These are phyloP conservation scores for Nephila pilipes DNA, from an alignment of 1,140 invertebrate species.

Conservation along the genomic window DNA sequence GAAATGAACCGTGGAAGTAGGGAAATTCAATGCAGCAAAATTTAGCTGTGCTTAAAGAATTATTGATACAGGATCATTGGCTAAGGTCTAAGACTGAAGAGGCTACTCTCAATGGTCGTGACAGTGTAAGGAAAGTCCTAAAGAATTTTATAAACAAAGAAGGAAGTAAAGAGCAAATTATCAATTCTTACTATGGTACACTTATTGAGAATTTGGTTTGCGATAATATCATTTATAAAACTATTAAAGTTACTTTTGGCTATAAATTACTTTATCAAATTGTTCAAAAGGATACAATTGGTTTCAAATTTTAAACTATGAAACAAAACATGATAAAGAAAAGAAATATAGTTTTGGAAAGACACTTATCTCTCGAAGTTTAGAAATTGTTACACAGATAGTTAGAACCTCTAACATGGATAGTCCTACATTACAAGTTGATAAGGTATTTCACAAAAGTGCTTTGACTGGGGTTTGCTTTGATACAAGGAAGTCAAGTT, in stretches of 20 bases:
- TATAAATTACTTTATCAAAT: slow-evolving; percentile 98
- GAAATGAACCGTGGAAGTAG: slow-evolving; percentile 96
- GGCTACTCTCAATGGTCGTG: slow-evolving; percentile 96
- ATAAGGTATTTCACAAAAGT: too few relatives aligned
- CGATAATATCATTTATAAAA: slow-evolving; percentile 98
- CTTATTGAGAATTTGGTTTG: slow-evolving; percentile 99
- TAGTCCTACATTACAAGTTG: too few relatives aligned
- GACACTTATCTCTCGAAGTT: slow-evolving; percentile 97
- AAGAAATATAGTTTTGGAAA: slow-evolving; percentile 98
- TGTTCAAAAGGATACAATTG: slow-evolving; percentile 97
- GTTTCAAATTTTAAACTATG: slow-evolving; percentile 97
- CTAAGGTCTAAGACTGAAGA: slow-evolving; percentile 94
- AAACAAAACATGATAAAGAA: slow-evolving; percentile 94
- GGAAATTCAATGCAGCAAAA: too few relatives aligned
- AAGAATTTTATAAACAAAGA: slow-evolving; percentile 92
- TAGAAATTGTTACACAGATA: slow-evolving; percentile 97
- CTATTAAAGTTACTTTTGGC: slow-evolving; percentile 99
- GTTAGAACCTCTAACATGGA: slow-evolving; percentile 96
- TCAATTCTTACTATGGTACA: too few relatives aligned
- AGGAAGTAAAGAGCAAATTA: slow-evolving; percentile 88
- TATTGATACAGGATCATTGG: slow-evolving; percentile 96
- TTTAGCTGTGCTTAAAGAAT: too few relatives aligned
- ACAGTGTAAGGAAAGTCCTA: slow-evolving; percentile 97
- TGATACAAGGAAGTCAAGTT: slow-evolving; percentile 94
- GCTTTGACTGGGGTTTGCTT: slow-evolving; percentile 99